phyloP scores from a whole-genome alignment of 2,888 invertebrate species.

The Parnassius apollo region DNA sequence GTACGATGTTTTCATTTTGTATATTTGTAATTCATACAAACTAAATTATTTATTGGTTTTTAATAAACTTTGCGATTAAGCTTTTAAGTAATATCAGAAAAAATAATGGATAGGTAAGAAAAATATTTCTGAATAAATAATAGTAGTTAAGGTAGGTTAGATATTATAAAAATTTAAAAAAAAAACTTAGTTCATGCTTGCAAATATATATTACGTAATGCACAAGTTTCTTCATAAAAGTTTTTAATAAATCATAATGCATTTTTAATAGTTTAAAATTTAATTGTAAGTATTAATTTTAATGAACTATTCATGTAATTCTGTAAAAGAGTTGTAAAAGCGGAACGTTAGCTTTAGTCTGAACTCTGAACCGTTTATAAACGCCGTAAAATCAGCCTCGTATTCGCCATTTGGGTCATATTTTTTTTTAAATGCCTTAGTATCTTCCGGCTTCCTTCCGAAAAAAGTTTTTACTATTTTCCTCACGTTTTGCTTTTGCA shows the following conservation, averaged over 20 bases:
- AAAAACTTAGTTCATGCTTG: neutral
- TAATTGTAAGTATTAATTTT: too few species aligned
- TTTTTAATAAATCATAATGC: conserved; percentile 2
- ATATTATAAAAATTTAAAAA: neutral
- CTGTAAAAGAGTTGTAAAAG: too few species aligned
- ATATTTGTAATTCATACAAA: too few species aligned
- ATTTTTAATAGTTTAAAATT: too few species aligned
- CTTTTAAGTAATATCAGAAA: too few species aligned
- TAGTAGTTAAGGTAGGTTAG: too few species aligned
- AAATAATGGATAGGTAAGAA: too few species aligned
- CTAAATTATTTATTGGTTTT: too few species aligned
- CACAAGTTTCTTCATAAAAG: neutral
- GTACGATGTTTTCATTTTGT: too few species aligned
- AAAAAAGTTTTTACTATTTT: conserved; percentile 58
- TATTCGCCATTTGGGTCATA: conserved; percentile 63
- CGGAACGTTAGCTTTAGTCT: conserved; percentile 35
- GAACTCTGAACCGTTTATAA: conserved; percentile 41
- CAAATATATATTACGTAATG: conserved; percentile 14
- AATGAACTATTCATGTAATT: too few species aligned
- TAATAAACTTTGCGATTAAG: too few species aligned
- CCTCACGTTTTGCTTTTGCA: conserved; percentile 51
- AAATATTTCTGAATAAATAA: too few species aligned
- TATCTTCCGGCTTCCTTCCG: conserved; percentile 52
- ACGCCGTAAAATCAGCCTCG: conserved; percentile 53
- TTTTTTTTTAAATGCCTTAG: conserved; percentile 50